Conservation (phyloP, 2,797 vertebrate genomes). For the Xerus rutilus region DNA sequence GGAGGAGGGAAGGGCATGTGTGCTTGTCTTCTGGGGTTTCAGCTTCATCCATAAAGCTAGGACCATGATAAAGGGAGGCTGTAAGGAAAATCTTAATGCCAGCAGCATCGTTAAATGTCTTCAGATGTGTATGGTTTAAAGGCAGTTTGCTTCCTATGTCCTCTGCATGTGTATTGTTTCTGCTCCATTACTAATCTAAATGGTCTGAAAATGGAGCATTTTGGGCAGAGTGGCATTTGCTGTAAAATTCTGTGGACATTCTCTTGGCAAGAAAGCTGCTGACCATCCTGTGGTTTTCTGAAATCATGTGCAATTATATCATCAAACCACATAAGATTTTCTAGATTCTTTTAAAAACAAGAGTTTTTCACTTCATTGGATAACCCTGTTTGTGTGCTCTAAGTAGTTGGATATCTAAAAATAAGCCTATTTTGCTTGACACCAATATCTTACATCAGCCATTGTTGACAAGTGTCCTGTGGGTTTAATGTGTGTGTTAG, state of each 20-base stretch:
- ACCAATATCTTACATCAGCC: background rate
- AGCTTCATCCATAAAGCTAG: constrained; percentile 61
- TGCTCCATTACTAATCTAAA: constrained; percentile 81
- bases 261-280: constrained; percentile 87
- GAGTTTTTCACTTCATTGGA: constrained; percentile 79
- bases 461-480: background rate
- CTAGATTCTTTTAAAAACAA: constrained; percentile 83
- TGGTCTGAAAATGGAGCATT: constrained; percentile 80
- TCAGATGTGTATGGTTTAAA: constrained; percentile 76
- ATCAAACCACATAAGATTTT: constrained; percentile 86
- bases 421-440: background rate
- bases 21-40: background rate
- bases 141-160: constrained; percentile 72
- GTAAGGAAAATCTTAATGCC: constrained; percentile 70
- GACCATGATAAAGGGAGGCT: constrained; percentile 69
- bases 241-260: constrained; percentile 86
- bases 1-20: background rate
- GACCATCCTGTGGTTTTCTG: constrained; percentile 85
- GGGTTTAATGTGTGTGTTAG: background rate
- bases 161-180: constrained; percentile 55
- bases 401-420: constrained; percentile 68
- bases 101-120: constrained; percentile 55
- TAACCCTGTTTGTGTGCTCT: constrained; percentile 62
- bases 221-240: constrained; percentile 80
- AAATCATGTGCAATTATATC: constrained; percentile 86